These are phyloP conservation scores for Agriopis aurantiaria DNA, from an alignment of 2,888 invertebrate genomes.

Conservation along the genomic window DNA sequence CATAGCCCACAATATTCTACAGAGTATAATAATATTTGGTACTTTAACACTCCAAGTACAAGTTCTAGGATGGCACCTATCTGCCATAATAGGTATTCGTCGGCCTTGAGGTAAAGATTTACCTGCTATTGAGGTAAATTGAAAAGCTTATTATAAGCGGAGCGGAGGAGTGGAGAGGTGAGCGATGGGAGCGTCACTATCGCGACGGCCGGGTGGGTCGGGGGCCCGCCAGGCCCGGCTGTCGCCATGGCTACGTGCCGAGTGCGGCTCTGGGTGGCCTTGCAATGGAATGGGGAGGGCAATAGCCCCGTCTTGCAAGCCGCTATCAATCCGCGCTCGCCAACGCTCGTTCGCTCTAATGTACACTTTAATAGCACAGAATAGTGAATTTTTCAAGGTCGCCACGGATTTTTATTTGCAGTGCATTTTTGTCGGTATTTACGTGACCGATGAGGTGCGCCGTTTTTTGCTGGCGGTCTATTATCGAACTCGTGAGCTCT, in stretches of 20 bases:
- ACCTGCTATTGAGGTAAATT: conserved; percentile 78
- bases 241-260: conserved; percentile 79
- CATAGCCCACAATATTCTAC: not conserved
- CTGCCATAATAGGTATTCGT: conserved; percentile 56
- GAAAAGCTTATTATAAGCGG: conserved; percentile 77
- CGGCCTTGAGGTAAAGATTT: conserved; percentile 80
- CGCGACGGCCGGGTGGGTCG: conserved; percentile 69
- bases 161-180: conserved; percentile 36
- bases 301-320: conserved; percentile 81
- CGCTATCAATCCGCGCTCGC: conserved; percentile 78
- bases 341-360: conserved; percentile 73
- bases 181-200: conserved; percentile 72
- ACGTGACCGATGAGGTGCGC: conserved; percentile 52
- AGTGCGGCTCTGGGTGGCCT: conserved; percentile 86
- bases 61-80: not conserved
- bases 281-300: conserved; percentile 86
- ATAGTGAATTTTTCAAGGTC: conserved; percentile 71
- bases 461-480: conserved; percentile 39
- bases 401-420: conserved; percentile 64
- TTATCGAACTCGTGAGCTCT: conserved; percentile 32
- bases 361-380: conserved; percentile 53
- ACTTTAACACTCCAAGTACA: not conserved
- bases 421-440: conserved; percentile 63
- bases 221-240: conserved; percentile 61
- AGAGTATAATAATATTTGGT: not conserved